These are phyloP conservation scores for Scaptodrosophila lebanonensis DNA, from an alignment of 1,140 invertebrate species.

Conservation along the genomic window DNA sequence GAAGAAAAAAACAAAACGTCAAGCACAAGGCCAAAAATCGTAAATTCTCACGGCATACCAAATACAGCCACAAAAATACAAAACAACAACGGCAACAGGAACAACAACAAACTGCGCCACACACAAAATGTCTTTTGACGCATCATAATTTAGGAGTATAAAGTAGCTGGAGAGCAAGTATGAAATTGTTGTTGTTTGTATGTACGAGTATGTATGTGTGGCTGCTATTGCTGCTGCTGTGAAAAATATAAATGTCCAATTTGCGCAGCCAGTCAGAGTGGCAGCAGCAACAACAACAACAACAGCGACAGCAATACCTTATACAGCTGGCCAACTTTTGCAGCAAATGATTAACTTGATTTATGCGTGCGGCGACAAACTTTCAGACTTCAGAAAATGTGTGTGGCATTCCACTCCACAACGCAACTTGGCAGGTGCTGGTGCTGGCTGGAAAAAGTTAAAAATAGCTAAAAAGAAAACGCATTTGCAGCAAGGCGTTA, in stretches of 20 bases:
- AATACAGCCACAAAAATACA: slow-evolving; percentile 6
- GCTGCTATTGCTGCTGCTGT: slow-evolving; percentile 14
- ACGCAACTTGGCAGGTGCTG: too few relatives aligned
- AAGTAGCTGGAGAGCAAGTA: not conserved
- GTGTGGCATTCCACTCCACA: too few relatives aligned
- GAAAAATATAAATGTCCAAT: slow-evolving; percentile 73
- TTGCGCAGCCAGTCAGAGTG: slow-evolving; percentile 51
- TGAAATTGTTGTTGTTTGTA: slow-evolving; percentile 14
- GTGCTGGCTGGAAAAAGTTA: slow-evolving; percentile 9
- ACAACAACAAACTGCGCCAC: slow-evolving; percentile 6
- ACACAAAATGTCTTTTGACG: slow-evolving; percentile 17
- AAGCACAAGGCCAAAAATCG: slow-evolving; percentile 52
- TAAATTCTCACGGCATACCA: slow-evolving; percentile 36
- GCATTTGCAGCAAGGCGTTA: slow-evolving; percentile 53
- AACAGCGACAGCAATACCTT: too few relatives aligned
- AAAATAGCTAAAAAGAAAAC: slow-evolving; percentile 26
- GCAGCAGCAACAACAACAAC: too few relatives aligned
- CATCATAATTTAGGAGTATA: slow-evolving; percentile 41
- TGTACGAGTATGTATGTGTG: too few relatives aligned
- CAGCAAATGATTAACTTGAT: slow-evolving; percentile 73
- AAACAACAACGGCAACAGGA: slow-evolving; percentile 1
- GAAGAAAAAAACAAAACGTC: slow-evolving; percentile 30
- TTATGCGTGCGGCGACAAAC: slow-evolving; percentile 70
- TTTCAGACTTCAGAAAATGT: slow-evolving; percentile 42
- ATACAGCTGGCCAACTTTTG: slow-evolving; percentile 40